phyloP scores from a whole-genome alignment of 2,797 vertebrate species.

The Bradypodion pumilum region DNA sequence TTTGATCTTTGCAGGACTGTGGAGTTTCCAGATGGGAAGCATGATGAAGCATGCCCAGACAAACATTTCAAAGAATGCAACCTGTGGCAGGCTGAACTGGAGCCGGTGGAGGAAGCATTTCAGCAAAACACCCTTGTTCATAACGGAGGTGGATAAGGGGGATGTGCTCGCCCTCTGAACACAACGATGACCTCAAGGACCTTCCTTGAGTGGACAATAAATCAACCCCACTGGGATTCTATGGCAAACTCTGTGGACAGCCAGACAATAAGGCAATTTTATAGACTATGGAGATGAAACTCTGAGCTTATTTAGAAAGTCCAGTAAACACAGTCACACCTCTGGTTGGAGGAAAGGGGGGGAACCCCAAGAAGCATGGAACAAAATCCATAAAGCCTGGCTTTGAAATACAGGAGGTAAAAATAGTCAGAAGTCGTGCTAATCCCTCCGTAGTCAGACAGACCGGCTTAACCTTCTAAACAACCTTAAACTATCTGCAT shows the following conservation, averaged over 20 bases:
- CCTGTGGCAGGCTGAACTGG: too few relatives aligned
- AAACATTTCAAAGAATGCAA: too few relatives aligned
- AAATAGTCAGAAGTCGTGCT: neutral
- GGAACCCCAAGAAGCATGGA: neutral
- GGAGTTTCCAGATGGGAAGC: too few relatives aligned
- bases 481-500: neutral
- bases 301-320: neutral
- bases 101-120: too few relatives aligned
- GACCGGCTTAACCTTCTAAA: neutral
- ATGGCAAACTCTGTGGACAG: neutral
- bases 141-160: too few relatives aligned
- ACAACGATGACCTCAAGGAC: neutral
- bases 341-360: neutral
- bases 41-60: too few relatives aligned
- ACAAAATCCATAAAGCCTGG: neutral
- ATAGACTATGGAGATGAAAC: too few relatives aligned
- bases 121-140: too few relatives aligned
- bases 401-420: neutral
- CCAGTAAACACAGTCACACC: neutral
- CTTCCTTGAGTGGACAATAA: accelerated
- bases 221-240: too few relatives aligned
- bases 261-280: neutral
- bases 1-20: too few relatives aligned
- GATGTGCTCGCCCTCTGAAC: neutral
- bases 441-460: too few relatives aligned